Percentiles rank a stretch among this genome's conserved stretches.
Evolutionary conservation across 2,888 invertebrate genomes (phyloP).

Genomic region (Drosophila hamatofila): DNA sequence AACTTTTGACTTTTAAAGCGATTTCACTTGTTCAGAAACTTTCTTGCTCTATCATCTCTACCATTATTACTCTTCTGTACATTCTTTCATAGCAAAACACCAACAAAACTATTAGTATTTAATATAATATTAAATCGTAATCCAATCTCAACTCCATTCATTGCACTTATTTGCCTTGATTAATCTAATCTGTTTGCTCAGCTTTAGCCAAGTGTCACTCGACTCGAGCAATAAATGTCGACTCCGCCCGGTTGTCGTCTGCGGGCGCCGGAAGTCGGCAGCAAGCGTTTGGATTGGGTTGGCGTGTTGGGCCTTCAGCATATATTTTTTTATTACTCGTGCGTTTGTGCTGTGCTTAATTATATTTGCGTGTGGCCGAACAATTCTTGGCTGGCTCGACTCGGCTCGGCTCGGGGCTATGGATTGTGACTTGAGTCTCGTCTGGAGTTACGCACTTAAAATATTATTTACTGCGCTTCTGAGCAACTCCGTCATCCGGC

Average conservation of each 20-base stretch:
- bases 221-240: conserved; percentile 11
- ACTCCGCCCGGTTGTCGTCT: conserved; percentile 38
- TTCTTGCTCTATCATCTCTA: too few relatives aligned
- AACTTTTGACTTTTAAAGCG: too few relatives aligned
- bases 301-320: conserved; percentile 53
- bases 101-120: too few relatives aligned
- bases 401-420: conserved; percentile 9
- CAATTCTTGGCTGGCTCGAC: conserved; percentile 34
- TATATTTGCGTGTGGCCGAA: conserved; percentile 81
- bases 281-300: conserved; percentile 29
- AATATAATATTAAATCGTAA: too few relatives aligned
- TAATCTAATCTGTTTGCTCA: background rate
- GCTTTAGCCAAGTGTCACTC: conserved; percentile 40
- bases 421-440: conserved; percentile 39
- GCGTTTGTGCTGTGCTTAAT: conserved; percentile 73
- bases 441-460: conserved; percentile 52
- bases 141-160: too few relatives aligned
- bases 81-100: too few relatives aligned
- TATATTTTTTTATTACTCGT: conserved; percentile 49
- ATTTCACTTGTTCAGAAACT: too few relatives aligned
- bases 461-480: conserved; percentile 50
- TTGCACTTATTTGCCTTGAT: background rate
- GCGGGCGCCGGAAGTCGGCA: conserved; percentile 43
- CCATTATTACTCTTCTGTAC: too few relatives aligned
- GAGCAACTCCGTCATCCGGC: conserved; percentile 17